These are phyloP conservation scores for Cryptophagus acutangulus DNA, from an alignment of 2,888 invertebrate species.

Conservation along the genomic window DNA sequence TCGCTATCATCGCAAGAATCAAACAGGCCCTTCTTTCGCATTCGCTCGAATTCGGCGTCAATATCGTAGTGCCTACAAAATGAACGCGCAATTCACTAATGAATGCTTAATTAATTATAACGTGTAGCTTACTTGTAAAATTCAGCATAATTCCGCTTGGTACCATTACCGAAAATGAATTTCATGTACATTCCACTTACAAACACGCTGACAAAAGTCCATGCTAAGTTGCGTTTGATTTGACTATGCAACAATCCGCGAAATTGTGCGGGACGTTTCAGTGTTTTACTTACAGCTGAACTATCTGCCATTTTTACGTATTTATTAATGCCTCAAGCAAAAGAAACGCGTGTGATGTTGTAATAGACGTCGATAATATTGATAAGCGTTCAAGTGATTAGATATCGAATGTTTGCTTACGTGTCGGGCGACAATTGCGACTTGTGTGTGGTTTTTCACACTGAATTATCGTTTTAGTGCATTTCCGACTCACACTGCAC, in stretches of 20 bases:
- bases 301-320: no score
- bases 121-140: slow-evolving; percentile 70
- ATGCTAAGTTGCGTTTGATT: slow-evolving; percentile 54
- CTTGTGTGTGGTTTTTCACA: no score
- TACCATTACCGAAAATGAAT: slow-evolving; percentile 50
- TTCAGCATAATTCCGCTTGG: slow-evolving; percentile 60
- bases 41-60: slow-evolving; percentile 16
- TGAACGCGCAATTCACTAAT: not conserved
- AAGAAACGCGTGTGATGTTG: no score
- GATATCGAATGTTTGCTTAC: no score
- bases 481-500: no score
- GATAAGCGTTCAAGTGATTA: no score
- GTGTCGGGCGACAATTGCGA: no score
- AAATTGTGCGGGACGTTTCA: no score
- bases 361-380: no score
- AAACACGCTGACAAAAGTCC: slow-evolving; percentile 36
- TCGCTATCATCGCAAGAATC: slow-evolving; percentile 14
- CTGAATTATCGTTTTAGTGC: no score
- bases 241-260: slow-evolving; percentile 62
- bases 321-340: no score
- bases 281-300: no score
- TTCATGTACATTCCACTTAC: slow-evolving; percentile 49
- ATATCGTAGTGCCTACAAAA: slow-evolving; percentile 18
- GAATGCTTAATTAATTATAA: not conserved
- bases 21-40: slow-evolving; percentile 19